These are phyloP conservation scores for Rhagonycha lutea DNA, from an alignment of 2,888 invertebrate species.

Conservation along the genomic window DNA sequence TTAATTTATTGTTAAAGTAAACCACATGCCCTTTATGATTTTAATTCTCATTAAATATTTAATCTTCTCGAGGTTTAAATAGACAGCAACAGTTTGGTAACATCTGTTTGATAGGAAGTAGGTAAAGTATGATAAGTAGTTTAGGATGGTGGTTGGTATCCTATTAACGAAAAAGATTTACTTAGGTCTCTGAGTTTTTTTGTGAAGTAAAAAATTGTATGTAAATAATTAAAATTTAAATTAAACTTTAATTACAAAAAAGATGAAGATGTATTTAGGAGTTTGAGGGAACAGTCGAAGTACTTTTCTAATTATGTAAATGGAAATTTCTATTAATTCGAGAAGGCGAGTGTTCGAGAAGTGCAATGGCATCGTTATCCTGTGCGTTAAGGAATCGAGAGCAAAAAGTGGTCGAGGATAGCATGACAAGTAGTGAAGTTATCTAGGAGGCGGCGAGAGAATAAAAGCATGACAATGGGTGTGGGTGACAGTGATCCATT, in stretches of 20 bases:
- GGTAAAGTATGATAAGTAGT: constrained; percentile 21
- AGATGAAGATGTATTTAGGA: background rate
- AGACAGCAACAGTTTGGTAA: constrained; percentile 24
- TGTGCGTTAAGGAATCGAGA: background rate
- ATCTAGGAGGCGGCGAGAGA: constrained; percentile 33
- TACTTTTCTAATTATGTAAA: background rate
- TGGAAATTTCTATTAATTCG: background rate
- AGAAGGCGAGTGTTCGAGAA: background rate
- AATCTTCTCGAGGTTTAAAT: constrained; percentile 14
- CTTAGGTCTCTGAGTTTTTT: background rate
- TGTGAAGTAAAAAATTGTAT: background rate
- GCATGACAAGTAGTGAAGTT: constrained; percentile 25
- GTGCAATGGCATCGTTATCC: background rate
- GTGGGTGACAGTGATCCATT: constrained; percentile 42
- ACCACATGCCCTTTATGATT: background rate
- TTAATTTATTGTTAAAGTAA: background rate
- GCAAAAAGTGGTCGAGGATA: constrained; percentile 11
- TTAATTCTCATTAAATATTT: constrained; percentile 1
- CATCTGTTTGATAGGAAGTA: constrained; percentile 22
- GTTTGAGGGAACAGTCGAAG: background rate
- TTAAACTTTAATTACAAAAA: background rate
- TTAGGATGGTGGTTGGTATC: background rate
- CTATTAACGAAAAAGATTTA: background rate
- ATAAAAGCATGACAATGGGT: constrained; percentile 35
- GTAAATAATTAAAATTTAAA: background rate